Evolutionary conservation across 2,113 vertebrate genomes (phyloP).

Genomic region (Coturnix japonica): DNA sequence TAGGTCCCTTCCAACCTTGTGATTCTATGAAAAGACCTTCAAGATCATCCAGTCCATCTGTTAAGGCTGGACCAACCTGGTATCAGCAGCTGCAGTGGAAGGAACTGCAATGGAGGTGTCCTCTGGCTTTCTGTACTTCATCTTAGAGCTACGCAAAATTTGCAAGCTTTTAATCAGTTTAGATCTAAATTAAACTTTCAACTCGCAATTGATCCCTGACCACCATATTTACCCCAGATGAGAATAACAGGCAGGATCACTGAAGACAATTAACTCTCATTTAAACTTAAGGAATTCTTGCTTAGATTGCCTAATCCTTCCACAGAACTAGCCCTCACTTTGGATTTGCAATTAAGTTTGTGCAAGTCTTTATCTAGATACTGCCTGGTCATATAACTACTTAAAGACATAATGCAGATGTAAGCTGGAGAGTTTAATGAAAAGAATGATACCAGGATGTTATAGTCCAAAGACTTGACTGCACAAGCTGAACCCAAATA

Average conservation of each 20-base stretch:
- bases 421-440: background rate
- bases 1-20: too few species aligned
- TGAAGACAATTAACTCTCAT: background rate
- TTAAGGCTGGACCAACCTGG: too few species aligned
- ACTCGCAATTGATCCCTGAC: background rate
- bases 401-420: background rate
- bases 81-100: background rate
- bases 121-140: background rate
- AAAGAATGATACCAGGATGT: background rate
- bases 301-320: background rate
- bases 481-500: background rate
- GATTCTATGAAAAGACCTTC: too few species aligned
- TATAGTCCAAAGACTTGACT: background rate
- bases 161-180: background rate
- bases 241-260: background rate
- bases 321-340: background rate
- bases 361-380: background rate
- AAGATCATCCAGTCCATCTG: too few species aligned
- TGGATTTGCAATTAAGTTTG: background rate
- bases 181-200: background rate
- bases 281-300: background rate
- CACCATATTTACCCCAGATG: background rate
- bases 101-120: background rate
- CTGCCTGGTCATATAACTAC: background rate
- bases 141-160: background rate